These are phyloP conservation scores for Myopa tessellatipennis DNA, from an alignment of 2,888 invertebrate species.

Conservation along the genomic window DNA sequence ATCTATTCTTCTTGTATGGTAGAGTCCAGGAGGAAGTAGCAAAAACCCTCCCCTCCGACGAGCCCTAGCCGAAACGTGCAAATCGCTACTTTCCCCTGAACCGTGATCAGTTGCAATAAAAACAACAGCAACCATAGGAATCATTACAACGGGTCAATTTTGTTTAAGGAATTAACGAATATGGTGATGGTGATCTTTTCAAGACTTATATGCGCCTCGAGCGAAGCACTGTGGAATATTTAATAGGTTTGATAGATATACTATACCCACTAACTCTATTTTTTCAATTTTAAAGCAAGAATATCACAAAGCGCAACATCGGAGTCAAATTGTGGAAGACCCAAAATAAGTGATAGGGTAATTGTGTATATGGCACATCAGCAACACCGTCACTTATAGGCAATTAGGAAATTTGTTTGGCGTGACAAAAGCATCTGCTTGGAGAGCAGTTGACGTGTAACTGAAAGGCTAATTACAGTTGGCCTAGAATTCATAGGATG, in stretches of 20 bases:
- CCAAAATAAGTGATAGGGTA: conserved; percentile 21
- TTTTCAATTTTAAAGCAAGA: conserved; percentile 7
- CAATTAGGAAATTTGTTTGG: conserved; percentile 42
- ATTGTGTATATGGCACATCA: conserved; percentile 44
- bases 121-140: too few relatives aligned
- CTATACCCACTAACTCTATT: conserved; percentile 1
- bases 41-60: too few relatives aligned
- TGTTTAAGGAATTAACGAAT: conserved; percentile 7
- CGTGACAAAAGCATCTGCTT: conserved; percentile 41
- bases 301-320: conserved; percentile 3
- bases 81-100: too few relatives aligned
- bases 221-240: not conserved
- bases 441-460: conserved; percentile 38
- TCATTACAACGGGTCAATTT: too few relatives aligned
- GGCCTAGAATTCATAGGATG: conserved; percentile 44
- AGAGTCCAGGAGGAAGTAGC: too few relatives aligned
- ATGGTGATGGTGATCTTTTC: not conserved
- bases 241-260: conserved; percentile 14
- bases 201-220: not conserved
- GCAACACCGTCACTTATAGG: conserved; percentile 41
- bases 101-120: too few relatives aligned
- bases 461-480: conserved; percentile 41
- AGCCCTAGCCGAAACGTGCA: too few relatives aligned
- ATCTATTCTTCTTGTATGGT: too few relatives aligned
- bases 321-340: conserved; percentile 36